Evolutionary conservation across 2,113 vertebrate species (phyloP).

Genomic region (Haliaeetus leucogaster): DNA sequence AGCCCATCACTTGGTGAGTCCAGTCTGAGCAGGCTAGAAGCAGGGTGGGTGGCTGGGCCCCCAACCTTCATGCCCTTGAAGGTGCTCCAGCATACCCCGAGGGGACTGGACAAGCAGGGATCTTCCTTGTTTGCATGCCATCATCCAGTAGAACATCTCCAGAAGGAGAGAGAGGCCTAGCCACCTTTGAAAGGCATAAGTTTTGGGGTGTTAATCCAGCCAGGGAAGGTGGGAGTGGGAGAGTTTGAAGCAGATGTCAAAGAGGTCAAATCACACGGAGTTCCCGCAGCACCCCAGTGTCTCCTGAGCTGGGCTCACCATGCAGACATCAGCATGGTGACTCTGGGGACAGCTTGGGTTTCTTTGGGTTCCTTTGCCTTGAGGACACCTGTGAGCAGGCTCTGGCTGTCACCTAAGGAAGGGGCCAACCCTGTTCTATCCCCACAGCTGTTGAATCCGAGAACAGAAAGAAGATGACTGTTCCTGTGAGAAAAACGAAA

Average conservation of each 20-base stretch:
- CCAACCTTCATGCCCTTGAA: neutral
- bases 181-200: neutral
- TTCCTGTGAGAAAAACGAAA: neutral
- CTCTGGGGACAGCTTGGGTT: neutral
- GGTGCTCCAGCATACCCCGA: neutral
- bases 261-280: neutral
- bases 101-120: neutral
- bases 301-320: neutral
- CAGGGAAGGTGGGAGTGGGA: neutral
- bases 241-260: neutral
- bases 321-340: neutral
- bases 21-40: neutral
- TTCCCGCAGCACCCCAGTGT: neutral
- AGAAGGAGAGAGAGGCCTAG: neutral
- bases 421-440: neutral
- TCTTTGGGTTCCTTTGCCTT: neutral
- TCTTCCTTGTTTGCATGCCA: neutral
- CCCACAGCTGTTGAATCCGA: neutral
- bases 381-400: neutral
- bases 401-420: neutral
- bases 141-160: neutral
- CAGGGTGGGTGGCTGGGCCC: neutral
- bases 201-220: neutral
- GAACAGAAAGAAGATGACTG: neutral
- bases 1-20: conserved; percentile 21